Evolutionary conservation across 53 echinoderm and acorn worm species (phyloP), one percentile per base, ranked within the genome.

Genomic region (Glandiceps talaboti): DNA sequence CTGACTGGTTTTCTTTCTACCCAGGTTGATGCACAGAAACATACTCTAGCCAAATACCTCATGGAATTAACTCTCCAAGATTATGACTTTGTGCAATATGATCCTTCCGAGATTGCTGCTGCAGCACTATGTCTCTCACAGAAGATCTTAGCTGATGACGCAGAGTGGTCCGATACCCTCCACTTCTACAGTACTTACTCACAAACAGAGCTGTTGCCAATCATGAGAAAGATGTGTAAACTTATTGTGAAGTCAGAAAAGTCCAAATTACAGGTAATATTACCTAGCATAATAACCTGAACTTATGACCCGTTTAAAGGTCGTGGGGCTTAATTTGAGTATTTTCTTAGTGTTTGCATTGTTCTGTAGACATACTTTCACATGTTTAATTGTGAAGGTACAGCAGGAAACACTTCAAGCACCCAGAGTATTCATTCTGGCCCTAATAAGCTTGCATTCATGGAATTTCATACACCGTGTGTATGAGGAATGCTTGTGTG

Each of bases 1-100:
- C n/a, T n/a, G n/a, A 45, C 6, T 45, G 64, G 6, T 12, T 45
- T 45, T 20, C 20, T 20, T 45, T 45, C 64, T 45, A 12, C 20
- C 64, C 29, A 95, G 96, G 92, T 90, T 79, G 90, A 90, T 85
- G 79, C 90, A 30, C 79, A 90, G 72, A 86, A 90, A 72, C 96
- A 95, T 84, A 95, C 96, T 30, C 79, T 95, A 33, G 87, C 96
- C 80, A 95, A 95, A 78, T 95, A 90, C 85, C 74, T 95, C 32
- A 95, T 95, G 96, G 96, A 95, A 74, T 77, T 92, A 72, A 92
- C 92, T 0, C 84, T 95, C 29, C 96, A 88, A 77, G 92, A 95
- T 29, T 95, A 92, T 74, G 81, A 32, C 72, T 88, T 95, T 86
- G 96, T 95, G 78, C 81, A 85, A 78, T 95, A 92, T 29, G 84